Conservation (phyloP, 2,113 vertebrate genomes). For the Oplegnathus fasciatus region DNA sequence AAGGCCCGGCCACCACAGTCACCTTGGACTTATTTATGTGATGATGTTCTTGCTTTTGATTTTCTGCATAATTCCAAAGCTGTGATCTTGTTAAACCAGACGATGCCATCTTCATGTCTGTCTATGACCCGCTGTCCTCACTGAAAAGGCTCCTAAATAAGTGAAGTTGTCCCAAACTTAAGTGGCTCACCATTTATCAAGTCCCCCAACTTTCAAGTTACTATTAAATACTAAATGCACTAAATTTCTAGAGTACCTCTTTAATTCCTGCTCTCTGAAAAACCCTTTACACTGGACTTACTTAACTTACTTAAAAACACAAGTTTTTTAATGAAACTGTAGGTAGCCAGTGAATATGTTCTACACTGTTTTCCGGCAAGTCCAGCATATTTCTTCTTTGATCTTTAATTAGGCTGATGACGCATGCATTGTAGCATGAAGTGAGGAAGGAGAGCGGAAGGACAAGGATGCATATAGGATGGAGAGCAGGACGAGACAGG, state of each 20-base stretch:
- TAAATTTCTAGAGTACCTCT: neutral
- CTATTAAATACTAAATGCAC: neutral
- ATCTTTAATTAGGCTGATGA: conserved; percentile 47
- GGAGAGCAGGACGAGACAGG: neutral
- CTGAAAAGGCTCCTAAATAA: neutral
- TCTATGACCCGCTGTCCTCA: neutral
- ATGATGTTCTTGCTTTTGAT: neutral
- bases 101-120: neutral
- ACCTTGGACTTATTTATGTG: neutral
- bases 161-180: neutral
- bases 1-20: neutral
- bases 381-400: conserved; percentile 15
- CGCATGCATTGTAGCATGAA: neutral
- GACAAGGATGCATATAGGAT: conserved; percentile 31
- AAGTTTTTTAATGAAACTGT: neutral
- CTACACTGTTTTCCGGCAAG: neutral
- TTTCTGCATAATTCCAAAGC: neutral
- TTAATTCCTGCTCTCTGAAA: neutral
- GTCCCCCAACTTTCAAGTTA: neutral
- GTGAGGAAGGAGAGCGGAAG: conserved; percentile 20
- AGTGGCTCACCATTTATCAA: neutral
- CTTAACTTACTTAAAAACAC: neutral
- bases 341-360: neutral
- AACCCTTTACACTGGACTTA: neutral
- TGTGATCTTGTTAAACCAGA: neutral